phyloP scores from a whole-genome alignment of 2,113 vertebrate species.

The Pardalotus punctatus region DNA sequence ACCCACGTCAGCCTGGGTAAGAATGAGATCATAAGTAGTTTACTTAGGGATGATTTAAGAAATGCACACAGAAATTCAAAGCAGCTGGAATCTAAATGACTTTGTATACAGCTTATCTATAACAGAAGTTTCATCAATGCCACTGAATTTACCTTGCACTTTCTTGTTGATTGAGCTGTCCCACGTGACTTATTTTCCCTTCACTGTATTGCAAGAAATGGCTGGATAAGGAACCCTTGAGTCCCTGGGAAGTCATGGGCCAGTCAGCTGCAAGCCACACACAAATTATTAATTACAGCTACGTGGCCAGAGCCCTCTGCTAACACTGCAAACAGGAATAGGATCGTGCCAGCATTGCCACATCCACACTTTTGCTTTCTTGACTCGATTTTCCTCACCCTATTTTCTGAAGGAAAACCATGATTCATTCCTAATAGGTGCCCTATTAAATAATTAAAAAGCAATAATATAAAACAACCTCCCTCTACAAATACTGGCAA shows the following conservation, averaged over 20 bases:
- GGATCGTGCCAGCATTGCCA: neutral
- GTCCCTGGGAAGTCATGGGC: conserved; percentile 5
- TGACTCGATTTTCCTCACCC: neutral
- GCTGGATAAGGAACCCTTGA: neutral
- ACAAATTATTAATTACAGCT: conserved; percentile 27
- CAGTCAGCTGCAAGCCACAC: neutral
- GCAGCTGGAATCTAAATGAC: neutral
- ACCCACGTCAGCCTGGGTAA: neutral
- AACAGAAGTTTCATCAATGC: neutral
- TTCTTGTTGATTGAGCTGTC: conserved; percentile 13
- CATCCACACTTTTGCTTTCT: conserved; percentile 17
- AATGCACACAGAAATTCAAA: neutral
- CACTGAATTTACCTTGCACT: conserved; percentile 7
- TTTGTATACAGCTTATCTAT: neutral
- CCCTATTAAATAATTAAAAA: neutral
- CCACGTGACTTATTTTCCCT: neutral
- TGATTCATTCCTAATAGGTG: conserved; percentile 22
- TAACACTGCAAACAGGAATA: neutral
- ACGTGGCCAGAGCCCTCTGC: neutral
- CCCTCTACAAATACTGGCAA: neutral
- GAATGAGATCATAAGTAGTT: neutral
- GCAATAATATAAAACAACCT: neutral
- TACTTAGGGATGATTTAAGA: neutral
- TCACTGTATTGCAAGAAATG: neutral
- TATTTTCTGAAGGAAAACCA: neutral